Evolutionary conservation across 2,888 invertebrate genomes (phyloP).

Genomic region (Arrhopalites spinosus): DNA sequence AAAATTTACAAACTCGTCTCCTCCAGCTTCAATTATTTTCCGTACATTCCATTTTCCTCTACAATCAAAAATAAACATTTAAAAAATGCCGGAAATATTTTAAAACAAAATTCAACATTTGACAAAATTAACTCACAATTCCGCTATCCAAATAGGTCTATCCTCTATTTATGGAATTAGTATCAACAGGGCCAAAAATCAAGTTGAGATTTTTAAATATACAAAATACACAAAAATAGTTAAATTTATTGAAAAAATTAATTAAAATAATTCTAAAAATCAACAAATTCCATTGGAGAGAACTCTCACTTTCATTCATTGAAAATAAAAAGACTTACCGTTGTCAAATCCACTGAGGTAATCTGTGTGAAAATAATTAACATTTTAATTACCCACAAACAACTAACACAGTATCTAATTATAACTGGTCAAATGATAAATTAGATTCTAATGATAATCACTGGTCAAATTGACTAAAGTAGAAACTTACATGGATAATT

Average conservation of each 20-base stretch:
- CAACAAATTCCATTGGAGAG: too few relatives aligned
- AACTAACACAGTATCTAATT: too few relatives aligned
- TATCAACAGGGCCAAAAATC: not conserved
- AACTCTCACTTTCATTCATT: too few relatives aligned
- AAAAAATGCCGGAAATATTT: not conserved
- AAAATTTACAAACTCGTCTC: conserved; percentile 29
- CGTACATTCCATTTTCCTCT: conserved; percentile 36
- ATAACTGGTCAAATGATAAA: too few relatives aligned
- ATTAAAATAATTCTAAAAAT: not conserved
- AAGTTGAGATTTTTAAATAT: not conserved
- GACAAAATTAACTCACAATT: not conserved
- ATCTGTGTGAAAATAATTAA: too few relatives aligned
- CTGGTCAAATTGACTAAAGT: too few relatives aligned
- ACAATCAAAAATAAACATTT: conserved; percentile 17
- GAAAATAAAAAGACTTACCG: conserved; percentile 21
- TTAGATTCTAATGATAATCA: too few relatives aligned
- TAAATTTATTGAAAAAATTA: not conserved
- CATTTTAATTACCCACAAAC: too few relatives aligned
- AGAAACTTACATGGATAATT: conserved; percentile 34
- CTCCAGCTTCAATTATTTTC: conserved; percentile 33
- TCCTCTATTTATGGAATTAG: not conserved
- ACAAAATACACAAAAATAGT: not conserved
- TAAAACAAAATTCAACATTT: not conserved
- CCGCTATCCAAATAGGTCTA: not conserved
- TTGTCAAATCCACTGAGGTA: conserved; percentile 32